Conservation (phyloP, 2,797 vertebrate genomes). For the Graptemys geographica region DNA sequence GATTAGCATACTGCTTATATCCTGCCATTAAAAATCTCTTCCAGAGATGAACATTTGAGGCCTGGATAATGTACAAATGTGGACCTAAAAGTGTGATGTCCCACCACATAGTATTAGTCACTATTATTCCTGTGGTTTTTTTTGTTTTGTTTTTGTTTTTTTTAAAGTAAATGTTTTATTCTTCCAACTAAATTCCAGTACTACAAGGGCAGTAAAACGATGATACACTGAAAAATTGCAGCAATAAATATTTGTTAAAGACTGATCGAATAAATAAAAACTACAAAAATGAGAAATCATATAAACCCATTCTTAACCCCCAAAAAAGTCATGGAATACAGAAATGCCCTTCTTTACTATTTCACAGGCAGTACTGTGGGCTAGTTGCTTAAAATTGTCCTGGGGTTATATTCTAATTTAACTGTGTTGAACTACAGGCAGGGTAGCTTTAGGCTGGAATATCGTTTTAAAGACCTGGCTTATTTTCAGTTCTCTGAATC, state of each 20-base stretch:
- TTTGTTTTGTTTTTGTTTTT: not conserved
- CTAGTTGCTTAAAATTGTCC: conserved; percentile 85
- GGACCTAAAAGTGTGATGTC: not conserved
- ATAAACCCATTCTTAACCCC: conserved; percentile 88
- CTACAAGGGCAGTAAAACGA: conserved; percentile 92
- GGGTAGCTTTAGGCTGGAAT: not conserved
- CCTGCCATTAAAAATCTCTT: not conserved
- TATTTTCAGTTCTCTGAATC: not conserved
- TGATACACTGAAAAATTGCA: conserved; percentile 87
- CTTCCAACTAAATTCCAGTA: conserved; percentile 92
- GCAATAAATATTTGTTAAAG: conserved; percentile 94
- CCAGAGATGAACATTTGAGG: not conserved
- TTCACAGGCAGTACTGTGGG: conserved; percentile 85
- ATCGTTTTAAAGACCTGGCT: not conserved
- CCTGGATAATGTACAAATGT: not conserved
- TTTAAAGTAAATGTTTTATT: conserved; percentile 94
- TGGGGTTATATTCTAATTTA: conserved; percentile 86
- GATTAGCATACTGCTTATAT: not conserved
- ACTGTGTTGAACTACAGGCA: conserved; percentile 41
- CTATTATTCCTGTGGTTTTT: not conserved
- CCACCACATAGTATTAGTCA: not conserved
- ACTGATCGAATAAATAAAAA: conserved; percentile 90
- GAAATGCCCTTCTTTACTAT: conserved; percentile 85
- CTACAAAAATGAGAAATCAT: conserved; percentile 87
- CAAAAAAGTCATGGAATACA: conserved; percentile 85